phyloP scores from a whole-genome alignment of 2,113 vertebrate species.

The Mustelus asterias region DNA sequence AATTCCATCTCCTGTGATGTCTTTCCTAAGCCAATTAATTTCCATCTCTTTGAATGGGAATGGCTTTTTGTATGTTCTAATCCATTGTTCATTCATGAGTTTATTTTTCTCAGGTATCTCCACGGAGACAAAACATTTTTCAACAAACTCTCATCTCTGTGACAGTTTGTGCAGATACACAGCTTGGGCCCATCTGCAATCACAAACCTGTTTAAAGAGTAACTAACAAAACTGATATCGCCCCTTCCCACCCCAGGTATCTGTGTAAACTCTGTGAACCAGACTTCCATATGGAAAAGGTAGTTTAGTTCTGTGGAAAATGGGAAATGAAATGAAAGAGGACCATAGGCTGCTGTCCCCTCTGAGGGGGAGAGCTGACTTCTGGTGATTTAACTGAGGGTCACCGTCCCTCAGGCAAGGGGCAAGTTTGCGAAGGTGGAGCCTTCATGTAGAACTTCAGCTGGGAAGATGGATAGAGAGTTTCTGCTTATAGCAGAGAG shows the following conservation, averaged over 20 bases:
- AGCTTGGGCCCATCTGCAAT: background rate
- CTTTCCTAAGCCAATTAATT: background rate
- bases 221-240: background rate
- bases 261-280: background rate
- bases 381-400: no score
- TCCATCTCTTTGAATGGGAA: background rate
- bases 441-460: no score
- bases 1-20: background rate
- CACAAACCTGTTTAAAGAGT: background rate
- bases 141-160: background rate
- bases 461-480: background rate
- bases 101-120: background rate
- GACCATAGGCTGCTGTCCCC: no score
- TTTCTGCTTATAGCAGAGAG: background rate
- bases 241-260: background rate
- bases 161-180: background rate
- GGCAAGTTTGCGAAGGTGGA: no score
- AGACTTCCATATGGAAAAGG: background rate
- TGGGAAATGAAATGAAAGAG: background rate
- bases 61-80: background rate
- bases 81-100: background rate
- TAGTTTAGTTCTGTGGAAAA: background rate
- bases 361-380: no score
- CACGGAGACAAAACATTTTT: background rate
- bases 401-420: no score